phyloP scores from a whole-genome alignment of 2,113 vertebrate species.

The Channa maculata region DNA sequence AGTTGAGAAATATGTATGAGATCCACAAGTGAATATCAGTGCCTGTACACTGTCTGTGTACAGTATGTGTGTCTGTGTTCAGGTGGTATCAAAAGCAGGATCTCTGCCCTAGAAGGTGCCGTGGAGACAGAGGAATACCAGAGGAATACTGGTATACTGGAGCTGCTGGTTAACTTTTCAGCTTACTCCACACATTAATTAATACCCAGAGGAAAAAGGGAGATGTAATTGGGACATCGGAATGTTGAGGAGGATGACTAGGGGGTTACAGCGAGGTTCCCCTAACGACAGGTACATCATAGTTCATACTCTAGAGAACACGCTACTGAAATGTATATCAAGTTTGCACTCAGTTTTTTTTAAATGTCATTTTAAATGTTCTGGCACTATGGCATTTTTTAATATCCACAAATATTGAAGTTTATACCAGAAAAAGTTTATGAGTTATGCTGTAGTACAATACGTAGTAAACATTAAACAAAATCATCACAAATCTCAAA shows the following conservation, averaged over 20 bases:
- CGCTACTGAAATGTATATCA: conserved; percentile 10
- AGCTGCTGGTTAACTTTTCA: conserved; percentile 56
- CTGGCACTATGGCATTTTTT: not conserved
- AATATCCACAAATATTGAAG: not conserved
- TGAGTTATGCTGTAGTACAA: not conserved
- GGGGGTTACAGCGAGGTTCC: conserved; percentile 45
- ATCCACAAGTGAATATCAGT: conserved; percentile 5
- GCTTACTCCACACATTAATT: conserved; percentile 71
- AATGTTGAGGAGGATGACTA: conserved; percentile 36
- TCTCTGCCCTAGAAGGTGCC: conserved; percentile 54
- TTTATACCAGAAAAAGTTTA: conserved; percentile 8
- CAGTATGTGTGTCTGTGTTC: conserved; percentile 6
- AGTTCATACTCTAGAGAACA: conserved; percentile 39
- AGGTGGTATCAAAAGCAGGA: conserved; percentile 42
- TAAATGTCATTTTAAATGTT: conserved; percentile 15
- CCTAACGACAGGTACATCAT: conserved; percentile 41
- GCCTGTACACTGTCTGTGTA: not conserved
- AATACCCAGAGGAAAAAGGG: conserved; percentile 74
- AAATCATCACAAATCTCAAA: not conserved
- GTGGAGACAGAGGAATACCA: conserved; percentile 41
- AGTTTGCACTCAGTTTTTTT: conserved; percentile 20
- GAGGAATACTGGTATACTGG: conserved; percentile 12
- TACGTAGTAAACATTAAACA: not conserved
- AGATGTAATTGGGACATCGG: conserved; percentile 47
- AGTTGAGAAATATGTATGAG: not conserved